Base-by-base conservation (phyloP, 2,888 invertebrate genomes). In the Lamellibrachia satsuma region DNA sequence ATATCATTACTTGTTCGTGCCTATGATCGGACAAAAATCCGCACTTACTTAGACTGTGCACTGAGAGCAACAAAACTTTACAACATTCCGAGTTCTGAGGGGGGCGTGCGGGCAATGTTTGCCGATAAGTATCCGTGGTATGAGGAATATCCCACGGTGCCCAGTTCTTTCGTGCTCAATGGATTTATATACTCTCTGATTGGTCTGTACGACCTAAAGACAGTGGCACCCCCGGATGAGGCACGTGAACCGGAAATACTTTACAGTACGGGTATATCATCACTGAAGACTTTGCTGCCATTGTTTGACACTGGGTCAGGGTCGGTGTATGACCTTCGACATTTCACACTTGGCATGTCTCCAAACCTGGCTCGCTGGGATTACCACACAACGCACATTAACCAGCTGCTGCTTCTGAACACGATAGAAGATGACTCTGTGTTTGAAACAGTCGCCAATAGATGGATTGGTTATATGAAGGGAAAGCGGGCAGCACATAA, bases 341-440 rank as follows among this genome's bases (percentile, higher is more conserved):
- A 99, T 96, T 98, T 99, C 95, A 98, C 98, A 0, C 94, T 95
- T 2, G 95, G 95, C 6, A 98, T 98, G 51, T 98, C 98, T 39
- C 97, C 97, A 2, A 99, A 99, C 96, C 97, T 99, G 93, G 99
- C 99, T 0, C 97, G 99, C 93, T 99, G 99, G 99, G 99, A 99
- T 96, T 99, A 99, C 96, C 99, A 99, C 97, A 98, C 99, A 0
- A 99, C 99, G 0, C 99, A 99, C 96, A 98, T 99, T 52, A 99
- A 99, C 97, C 99, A 99, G 96, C 95, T 97, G 92, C 96, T 97
- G 92, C 97, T 99, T 94, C 97, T 99, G 94, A 98, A 98, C 90
- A 98, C 98, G 0, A 97, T 99, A 15, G 96, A 96, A 55, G 94
- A 97, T 93, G 98, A 98, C 95, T 98, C 98, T 0, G 97, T 99